Conservation (phyloP, 2,113 vertebrate genomes). For the Tupaia tana region DNA sequence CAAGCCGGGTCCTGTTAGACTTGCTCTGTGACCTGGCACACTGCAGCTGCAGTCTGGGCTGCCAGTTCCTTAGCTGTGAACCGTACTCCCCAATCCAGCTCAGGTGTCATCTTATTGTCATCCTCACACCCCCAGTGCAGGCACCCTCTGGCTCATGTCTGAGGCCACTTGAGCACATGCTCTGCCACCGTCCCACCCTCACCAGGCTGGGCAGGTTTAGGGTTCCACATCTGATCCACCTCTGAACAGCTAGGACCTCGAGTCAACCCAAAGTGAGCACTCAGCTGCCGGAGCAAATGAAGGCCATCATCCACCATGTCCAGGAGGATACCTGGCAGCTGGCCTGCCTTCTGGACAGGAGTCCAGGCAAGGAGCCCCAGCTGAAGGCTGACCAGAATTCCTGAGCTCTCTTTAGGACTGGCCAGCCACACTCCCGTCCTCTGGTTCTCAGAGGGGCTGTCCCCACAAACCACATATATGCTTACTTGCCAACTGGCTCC, state of each 20-base stretch:
- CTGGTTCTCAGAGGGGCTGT: neutral
- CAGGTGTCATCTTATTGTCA: neutral
- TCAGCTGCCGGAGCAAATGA: neutral
- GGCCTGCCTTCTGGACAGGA: rapidly evolving
- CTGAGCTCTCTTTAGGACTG: neutral
- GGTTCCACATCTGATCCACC: neutral
- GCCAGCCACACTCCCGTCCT: neutral
- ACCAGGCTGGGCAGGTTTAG: too few species aligned
- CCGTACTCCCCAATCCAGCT: too few species aligned
- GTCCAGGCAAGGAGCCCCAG: neutral
- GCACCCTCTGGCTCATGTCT: neutral
- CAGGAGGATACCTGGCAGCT: neutral
- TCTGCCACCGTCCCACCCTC: neutral
- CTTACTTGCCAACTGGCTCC: neutral
- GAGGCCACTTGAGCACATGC: neutral
- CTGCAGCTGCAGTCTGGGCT: neutral
- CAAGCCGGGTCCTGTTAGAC: neutral
- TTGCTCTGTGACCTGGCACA: neutral
- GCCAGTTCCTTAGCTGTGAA: neutral
- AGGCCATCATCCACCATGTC: rapidly evolving
- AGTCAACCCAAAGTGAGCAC: neutral
- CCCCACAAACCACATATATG: neutral
- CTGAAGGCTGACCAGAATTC: rapidly evolving
- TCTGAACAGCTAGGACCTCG: neutral
- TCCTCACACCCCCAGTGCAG: neutral